These are phyloP conservation scores for Hylyphantes graminicola DNA, from an alignment of 1,140 invertebrate species.

Conservation along the genomic window DNA sequence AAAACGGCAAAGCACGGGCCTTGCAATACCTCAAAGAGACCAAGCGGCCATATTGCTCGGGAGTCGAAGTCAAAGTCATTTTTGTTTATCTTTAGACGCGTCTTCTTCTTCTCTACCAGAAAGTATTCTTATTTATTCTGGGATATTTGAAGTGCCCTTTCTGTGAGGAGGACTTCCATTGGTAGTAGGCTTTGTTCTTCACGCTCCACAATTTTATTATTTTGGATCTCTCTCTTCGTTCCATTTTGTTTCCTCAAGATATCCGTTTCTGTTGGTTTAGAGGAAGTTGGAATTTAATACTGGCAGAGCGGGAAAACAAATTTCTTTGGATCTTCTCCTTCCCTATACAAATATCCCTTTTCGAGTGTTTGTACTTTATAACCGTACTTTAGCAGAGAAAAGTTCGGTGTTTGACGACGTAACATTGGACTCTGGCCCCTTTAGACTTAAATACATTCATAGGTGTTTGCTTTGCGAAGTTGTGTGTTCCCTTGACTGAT, in stretches of 20 bases:
- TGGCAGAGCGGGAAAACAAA: too few relatives aligned
- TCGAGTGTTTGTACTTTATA: too few relatives aligned
- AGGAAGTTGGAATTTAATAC: not conserved
- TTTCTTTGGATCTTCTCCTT: too few relatives aligned
- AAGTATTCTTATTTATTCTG: constrained; percentile 34
- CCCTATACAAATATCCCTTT: too few relatives aligned
- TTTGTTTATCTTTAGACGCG: constrained; percentile 29
- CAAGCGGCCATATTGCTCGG: not conserved
- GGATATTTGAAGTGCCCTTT: constrained; percentile 8
- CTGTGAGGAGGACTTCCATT: not conserved
- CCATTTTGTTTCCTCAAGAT: not conserved
- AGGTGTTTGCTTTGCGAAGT: too few relatives aligned
- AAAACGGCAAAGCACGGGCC: constrained; percentile 10
- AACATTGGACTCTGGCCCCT: too few relatives aligned
- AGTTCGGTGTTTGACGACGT: too few relatives aligned
- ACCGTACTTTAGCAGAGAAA: too few relatives aligned
- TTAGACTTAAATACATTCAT: too few relatives aligned
- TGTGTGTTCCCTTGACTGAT: too few relatives aligned
- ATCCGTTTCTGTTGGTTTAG: not conserved
- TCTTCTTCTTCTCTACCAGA: constrained; percentile 7
- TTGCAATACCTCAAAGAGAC: constrained; percentile 13
- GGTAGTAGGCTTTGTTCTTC: not conserved
- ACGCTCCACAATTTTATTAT: not conserved
- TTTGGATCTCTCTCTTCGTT: not conserved
- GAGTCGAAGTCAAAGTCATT: constrained; percentile 17